Base-by-base conservation (phyloP, 2,888 invertebrate species). In the Microctonus hyperodae region DNA sequence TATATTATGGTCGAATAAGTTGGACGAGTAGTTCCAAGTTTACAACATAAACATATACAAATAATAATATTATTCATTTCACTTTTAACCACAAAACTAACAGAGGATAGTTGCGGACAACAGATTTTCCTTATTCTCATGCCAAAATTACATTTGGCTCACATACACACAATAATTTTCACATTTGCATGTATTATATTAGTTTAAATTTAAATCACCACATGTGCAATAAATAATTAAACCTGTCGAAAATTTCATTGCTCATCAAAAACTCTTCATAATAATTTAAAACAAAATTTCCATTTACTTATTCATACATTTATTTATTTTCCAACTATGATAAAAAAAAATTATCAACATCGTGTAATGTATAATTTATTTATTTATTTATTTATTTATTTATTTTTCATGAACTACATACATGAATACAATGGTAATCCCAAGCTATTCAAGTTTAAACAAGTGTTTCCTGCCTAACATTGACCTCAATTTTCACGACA, bases 401-500 rank as follows among this genome's bases (percentile, higher is more conserved):
- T 48, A 58, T 20, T 44, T 16, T n/a, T 11, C 11, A n/a, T 44
- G 16, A 4, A 16, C 16, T 20, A 44, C 44, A 16, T 6, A 44
- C 1, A 44, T n/a, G 4, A 16, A 16, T 16, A 44, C 44, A 16
- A 16, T 16, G 16, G 16, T 44, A 16, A 44, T 31, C 33, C 50
- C 66, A 28, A 56, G 53, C 53, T 51, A 70, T 69, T 73, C 23
- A 66, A 68, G 65, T 70, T 71, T 70, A 71, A 73, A 68, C 68
- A 70, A 69, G 50, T 65, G 67, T 72, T 75, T 75, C 75, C 75
- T 73, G 74, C 61, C 69, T 69, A 70, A 72, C 74, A 74, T 74
- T 74, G 74, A 74, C 74, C 74, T 66, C 73, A 74, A 74, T 74
- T 71, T 70, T 73, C 73, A 73, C 74, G 70, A 75, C 71, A 72